Evolutionary conservation across 2,888 invertebrate species (phyloP), one percentile per base, ranked within the genome.

Genomic region (Eupithecia dodoneata): DNA sequence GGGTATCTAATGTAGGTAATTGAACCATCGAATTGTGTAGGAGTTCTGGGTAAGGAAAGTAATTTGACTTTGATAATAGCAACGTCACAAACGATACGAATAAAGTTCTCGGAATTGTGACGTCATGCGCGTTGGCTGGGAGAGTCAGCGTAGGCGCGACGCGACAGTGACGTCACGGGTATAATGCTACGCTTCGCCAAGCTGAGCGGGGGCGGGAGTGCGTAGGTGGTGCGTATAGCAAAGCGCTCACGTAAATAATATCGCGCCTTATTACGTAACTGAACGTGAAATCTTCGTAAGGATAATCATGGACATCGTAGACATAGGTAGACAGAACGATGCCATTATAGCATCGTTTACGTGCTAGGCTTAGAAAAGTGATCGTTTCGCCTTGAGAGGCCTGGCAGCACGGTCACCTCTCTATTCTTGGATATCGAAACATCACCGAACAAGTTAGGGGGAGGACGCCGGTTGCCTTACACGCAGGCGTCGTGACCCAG

Each of bases 401-500:
- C 87, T 89, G 88, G 87, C 88, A 90, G 88, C 90, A 86, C 86
- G 86, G 87, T 88, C 85, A 89, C 92, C 92, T 91, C 91, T 93
- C 93, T 92, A 92, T 91, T 92, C 90, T 91, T 91, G 88, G 89
- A 87, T 90, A 91, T 90, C 86, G 89, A 91, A 92, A 92, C 90
- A 89, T 87, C 88, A 87, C 88, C 89, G 90, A 89, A 90, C 90
- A 87, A 87, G 87, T 88, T 90, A 81, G 84, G 87, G 90, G 89
- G 89, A 86, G 86, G 85, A 85, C 86, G 83, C 84, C 82, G 63
- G 63, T 63, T 63, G 63, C 63, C 12, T 7, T 18, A 85, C 87
- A 92, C 94, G 94, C 94, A 94, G 92, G 94, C 94, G 94, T 91
- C 91, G 88, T 94, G 94, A 95, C 94, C 94, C 88, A 93, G 89